Evolutionary conservation across 2,113 vertebrate genomes (phyloP).

Genomic region (Charadrius vociferus): DNA sequence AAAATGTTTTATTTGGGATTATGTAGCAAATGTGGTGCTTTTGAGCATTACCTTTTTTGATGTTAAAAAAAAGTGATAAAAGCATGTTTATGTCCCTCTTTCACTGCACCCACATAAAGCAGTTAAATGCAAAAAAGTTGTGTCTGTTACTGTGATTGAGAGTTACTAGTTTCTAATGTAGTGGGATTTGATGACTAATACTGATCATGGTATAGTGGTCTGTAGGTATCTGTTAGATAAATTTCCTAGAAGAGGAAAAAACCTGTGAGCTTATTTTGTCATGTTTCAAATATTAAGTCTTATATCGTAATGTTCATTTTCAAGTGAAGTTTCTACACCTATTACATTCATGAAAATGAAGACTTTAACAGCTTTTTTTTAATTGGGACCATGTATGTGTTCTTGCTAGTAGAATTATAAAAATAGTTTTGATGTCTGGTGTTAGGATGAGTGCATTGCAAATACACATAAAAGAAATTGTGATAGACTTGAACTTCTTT

Average conservation of each 20-base stretch:
- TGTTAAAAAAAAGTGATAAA: not conserved
- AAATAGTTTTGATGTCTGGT: not conserved
- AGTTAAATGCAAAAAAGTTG: not conserved
- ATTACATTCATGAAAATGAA: not conserved
- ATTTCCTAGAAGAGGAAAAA: not conserved
- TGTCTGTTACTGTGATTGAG: not conserved
- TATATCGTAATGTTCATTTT: not conserved
- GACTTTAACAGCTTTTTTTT: not conserved
- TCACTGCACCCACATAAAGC: not conserved
- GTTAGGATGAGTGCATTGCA: not conserved
- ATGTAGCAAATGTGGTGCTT: not conserved
- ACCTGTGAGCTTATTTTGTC: not conserved
- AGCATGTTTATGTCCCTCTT: not conserved
- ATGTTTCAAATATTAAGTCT: not conserved
- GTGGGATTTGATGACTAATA: not conserved
- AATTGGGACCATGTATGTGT: not conserved
- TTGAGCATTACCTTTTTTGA: not conserved
- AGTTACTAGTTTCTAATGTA: not conserved
- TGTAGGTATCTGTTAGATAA: not conserved
- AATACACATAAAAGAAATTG: not conserved
- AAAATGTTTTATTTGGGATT: not conserved
- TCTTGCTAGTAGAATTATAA: not conserved
- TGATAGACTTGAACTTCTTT: not conserved
- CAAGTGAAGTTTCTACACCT: not conserved
- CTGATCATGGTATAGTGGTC: not conserved